Conservation (phyloP, 2,113 vertebrate genomes). For the Charina bottae region DNA sequence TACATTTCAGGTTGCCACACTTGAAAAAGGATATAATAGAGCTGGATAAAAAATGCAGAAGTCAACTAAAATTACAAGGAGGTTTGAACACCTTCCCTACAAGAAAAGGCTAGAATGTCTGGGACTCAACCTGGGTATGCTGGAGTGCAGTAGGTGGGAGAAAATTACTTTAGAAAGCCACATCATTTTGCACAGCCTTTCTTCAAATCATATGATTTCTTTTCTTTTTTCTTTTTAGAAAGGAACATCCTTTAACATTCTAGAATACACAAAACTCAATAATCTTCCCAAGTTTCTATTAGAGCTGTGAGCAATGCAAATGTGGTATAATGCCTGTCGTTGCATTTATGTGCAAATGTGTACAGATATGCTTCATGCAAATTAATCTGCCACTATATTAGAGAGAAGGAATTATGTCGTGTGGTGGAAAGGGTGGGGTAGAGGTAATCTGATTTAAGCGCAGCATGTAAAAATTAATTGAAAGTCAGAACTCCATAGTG, state of each 20-base stretch:
- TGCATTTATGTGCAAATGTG: constrained; percentile 79
- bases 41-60: too few species aligned
- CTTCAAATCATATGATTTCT: constrained; percentile 56
- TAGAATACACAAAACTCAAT: constrained; percentile 70
- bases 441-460: constrained; percentile 80
- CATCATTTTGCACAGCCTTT: constrained; percentile 50
- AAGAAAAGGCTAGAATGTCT: too few species aligned
- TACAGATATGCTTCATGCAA: constrained; percentile 79
- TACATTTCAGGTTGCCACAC: too few species aligned
- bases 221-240: constrained; percentile 34
- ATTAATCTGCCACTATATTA: constrained; percentile 78
- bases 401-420: constrained; percentile 75
- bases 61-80: too few species aligned
- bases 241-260: constrained; percentile 52
- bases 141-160: not conserved
- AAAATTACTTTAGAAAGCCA: not conserved
- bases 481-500: constrained; percentile 80
- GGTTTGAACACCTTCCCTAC: too few species aligned
- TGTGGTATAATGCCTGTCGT: constrained; percentile 66
- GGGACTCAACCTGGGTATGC: not conserved
- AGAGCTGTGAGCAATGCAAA: constrained; percentile 59
- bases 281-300: constrained; percentile 58
- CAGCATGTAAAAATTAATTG: constrained; percentile 85
- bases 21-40: too few species aligned
- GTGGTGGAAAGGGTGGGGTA: constrained; percentile 75